Percentiles rank a stretch among this genome's conserved stretches.
phyloP scores from a whole-genome alignment of 2,113 vertebrate species.

The Bos taurus region DNA sequence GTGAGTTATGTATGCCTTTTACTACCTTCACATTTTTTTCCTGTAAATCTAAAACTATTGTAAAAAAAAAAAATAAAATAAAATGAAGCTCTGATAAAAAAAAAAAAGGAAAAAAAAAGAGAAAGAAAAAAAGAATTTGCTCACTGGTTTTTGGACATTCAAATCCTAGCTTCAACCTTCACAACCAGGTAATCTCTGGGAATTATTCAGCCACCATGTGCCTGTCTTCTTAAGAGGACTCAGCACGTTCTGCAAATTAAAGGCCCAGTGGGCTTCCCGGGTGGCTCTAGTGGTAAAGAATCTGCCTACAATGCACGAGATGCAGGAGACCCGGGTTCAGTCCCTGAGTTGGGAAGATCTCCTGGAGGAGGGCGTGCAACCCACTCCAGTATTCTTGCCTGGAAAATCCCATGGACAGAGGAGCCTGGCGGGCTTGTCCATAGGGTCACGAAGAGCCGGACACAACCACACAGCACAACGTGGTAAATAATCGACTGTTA shows the following conservation, averaged over 20 bases:
- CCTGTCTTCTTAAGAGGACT: not conserved
- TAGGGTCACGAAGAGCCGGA: not conserved
- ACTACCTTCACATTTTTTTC: not conserved
- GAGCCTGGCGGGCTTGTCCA: accelerated
- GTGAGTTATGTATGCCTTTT: not conserved
- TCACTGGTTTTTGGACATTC: not conserved
- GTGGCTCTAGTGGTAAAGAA: not conserved
- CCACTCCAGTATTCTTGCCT: not conserved
- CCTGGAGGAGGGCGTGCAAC: not conserved
- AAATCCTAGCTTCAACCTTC: not conserved
- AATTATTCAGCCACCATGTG: not conserved
- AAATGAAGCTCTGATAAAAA: too few relatives aligned
- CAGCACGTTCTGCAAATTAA: not conserved
- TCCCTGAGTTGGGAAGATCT: not conserved
- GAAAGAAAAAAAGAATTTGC: too few relatives aligned
- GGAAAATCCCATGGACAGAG: not conserved
- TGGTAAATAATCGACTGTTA: not conserved
- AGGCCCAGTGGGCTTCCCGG: not conserved
- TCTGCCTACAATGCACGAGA: not conserved
- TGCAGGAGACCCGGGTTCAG: accelerated
- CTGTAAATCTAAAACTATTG: not conserved
- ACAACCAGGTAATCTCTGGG: not conserved
- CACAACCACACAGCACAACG: not conserved
- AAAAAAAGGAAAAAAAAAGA: too few relatives aligned
- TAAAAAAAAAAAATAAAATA: not conserved